phyloP scores from a whole-genome alignment of 2,888 invertebrate genomes.

The Molanna angustata region DNA sequence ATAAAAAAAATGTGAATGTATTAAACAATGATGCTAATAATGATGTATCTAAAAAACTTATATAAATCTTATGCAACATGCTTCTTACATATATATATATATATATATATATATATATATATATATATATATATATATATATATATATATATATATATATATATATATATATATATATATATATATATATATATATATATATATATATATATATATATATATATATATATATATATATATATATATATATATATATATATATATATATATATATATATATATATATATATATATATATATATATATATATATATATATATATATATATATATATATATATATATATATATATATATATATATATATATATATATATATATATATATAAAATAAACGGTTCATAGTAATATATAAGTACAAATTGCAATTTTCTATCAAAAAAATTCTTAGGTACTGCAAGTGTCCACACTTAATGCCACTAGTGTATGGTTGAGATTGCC shows the following conservation, averaged over 20 bases:
- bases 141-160: background rate
- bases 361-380: background rate
- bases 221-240: background rate
- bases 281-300: background rate
- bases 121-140: background rate
- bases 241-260: background rate
- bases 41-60: too few species aligned
- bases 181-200: background rate
- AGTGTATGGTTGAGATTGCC: too few species aligned
- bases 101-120: background rate
- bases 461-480: too few species aligned
- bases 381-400: too few species aligned
- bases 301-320: background rate
- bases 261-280: background rate
- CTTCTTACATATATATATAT: background rate
- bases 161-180: background rate
- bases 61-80: too few species aligned
- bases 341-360: background rate
- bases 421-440: too few species aligned
- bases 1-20: too few species aligned
- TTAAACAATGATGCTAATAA: too few species aligned
- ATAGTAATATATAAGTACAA: too few species aligned
- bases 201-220: background rate
- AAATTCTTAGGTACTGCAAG: too few species aligned
- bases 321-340: background rate